These are phyloP conservation scores for Leptocoma aspasia DNA, from an alignment of 2,113 vertebrate species.

Conservation along the genomic window DNA sequence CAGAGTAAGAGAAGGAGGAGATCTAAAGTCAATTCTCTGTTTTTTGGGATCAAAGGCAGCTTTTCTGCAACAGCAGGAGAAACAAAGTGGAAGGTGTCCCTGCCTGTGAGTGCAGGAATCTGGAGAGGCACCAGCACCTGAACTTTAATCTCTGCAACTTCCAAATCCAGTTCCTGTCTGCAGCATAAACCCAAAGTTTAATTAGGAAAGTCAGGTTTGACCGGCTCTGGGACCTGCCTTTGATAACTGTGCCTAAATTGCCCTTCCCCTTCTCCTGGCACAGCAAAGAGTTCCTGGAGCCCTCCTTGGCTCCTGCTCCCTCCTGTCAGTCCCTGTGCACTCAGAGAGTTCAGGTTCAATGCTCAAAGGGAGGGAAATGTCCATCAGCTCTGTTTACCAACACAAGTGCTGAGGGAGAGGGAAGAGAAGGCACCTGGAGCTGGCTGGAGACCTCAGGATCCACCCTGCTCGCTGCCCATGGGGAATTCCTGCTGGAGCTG, in stretches of 20 bases:
- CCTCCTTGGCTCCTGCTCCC: neutral
- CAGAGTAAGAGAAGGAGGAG: neutral
- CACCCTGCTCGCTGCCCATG: accelerated
- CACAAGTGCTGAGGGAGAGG: neutral
- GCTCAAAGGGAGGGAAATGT: neutral
- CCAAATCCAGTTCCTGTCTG: neutral
- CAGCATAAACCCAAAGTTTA: neutral
- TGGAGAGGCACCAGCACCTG: neutral
- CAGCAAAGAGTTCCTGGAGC: neutral
- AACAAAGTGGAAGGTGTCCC: neutral
- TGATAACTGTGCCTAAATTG: neutral
- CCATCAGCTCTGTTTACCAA: neutral
- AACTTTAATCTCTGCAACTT: neutral
- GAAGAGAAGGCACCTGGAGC: neutral
- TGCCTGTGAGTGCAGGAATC: neutral
- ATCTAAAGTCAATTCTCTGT: neutral
- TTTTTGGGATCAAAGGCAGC: neutral
- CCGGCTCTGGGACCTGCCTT: neutral
- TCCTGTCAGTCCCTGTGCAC: neutral
- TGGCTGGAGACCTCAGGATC: neutral
- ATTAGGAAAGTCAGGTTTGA: constrained; percentile 10
- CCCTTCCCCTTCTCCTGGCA: neutral
- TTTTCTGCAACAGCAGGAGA: neutral
- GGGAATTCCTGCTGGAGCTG: neutral
- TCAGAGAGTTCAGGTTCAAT: constrained; percentile 3